Base-by-base conservation (phyloP, 2,797 vertebrate species). In the Leuciscus waleckii region DNA sequence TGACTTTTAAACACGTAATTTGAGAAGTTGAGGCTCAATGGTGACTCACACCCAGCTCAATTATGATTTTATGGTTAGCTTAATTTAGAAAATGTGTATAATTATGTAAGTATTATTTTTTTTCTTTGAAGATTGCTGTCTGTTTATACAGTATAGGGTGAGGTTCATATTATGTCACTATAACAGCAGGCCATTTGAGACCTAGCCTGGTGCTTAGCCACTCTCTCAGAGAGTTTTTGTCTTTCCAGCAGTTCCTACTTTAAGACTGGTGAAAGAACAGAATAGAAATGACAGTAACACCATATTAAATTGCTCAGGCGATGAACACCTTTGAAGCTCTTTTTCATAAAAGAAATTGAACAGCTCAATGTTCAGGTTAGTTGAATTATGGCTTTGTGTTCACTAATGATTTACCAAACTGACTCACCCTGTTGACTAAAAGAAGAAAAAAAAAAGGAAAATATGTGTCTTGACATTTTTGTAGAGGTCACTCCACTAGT, bases 401-500 rank as follows among this genome's bases (percentile, higher is more conserved):
- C 26, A 61, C 46, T 56, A 87, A 87, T 87, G 51, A 89, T 89
- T 89, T 82, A 86, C 85, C 69, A 16, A 35, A 81, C 26, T 37
- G 68, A 85, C 77, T 80, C 77, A 79, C 41, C n/a, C 84, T 86
- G 86, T 86, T 79, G 49, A 43, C 82, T 65, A 11, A 70, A 76
- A 77, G 14, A 76, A 77, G 14, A 19, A 68, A 84, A 78, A 74
- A 69, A 86, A 82, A 80, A 43, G 35, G 49, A 81, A 89, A 86
- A 75, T 70, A 56, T 49, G 26, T 17, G 65, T 78, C 80, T 77
- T 82, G 73, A 68, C 81, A 75, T 83, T 86, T 88, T 56, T 17
- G 39, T 51, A 77, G 32, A 83, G 63, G 80, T 82, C 39, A 69
- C 81, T 90, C 86, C 82, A 87, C 69, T 90, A 90, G 86, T 79